Base-by-base conservation (phyloP, 2,797 vertebrate genomes). In the Ctenochaetus hawaiiensis region DNA sequence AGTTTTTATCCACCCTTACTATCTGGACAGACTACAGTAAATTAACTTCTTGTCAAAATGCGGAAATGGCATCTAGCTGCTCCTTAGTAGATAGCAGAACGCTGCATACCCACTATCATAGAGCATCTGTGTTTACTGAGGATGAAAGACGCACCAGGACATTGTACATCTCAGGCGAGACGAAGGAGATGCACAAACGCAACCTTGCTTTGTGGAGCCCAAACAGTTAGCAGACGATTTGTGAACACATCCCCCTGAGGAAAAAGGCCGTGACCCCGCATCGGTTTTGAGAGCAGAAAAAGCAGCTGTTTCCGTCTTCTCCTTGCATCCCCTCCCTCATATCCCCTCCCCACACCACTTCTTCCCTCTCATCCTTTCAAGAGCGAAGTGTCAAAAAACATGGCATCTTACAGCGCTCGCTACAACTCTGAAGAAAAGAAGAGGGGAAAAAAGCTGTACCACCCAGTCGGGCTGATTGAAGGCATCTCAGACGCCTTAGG, bases 401-500 rank as follows among this genome's bases (percentile, higher is more conserved):
- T 92, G 93, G 87, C 93, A 92, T 92, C 89, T 93, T 92, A 93
- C 93, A 92, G 84, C 67, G 18, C 83, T 82, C 62, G 57, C 85
- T 90, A 80, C 83, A 86, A 83, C 85, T 88, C 82, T 81, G 89
- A 90, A 91, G 90, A 89, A 88, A 85, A 88, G 88, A 85, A 75
- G 75, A 76, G 84, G 74, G 75, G 80, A 77, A 85, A 86, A 88
- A 86, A 81, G 89, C 85, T 78, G 80, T 87, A 89, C 90, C 93
- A 94, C 92, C 92, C 92, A 93, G 91, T 88, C 78, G 67, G 86
- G 83, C 90, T 91, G 90, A 92, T 92, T 94, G 93, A 93, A 93
- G 89, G 82, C 87, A 78, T 87, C 89, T 93, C 86, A 86, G 88
- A 93, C 89, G 89, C 92, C 87, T 92, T 88, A 92, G 93, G 93